Base-by-base conservation (phyloP, 2,797 vertebrate species). In the Atherinosoma microstoma region DNA sequence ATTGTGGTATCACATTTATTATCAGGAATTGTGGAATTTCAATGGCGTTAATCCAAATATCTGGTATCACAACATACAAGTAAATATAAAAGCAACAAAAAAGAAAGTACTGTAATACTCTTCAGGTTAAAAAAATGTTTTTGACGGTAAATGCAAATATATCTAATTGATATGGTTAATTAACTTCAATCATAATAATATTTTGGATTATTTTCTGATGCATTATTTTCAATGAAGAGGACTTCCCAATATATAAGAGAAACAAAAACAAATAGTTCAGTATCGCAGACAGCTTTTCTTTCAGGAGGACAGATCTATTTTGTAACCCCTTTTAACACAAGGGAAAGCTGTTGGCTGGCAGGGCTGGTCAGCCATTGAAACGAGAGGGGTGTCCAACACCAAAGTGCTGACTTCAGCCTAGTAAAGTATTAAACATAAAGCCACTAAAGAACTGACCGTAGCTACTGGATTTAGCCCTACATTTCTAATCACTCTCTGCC, bases 391-490 rank as follows among this genome's bases (percentile, higher is more conserved):
- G 58, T 69, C 66, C 49, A 74, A 83, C 67, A 79, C 29, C 56
- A 77, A 89, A 91, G 76, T 84, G 84, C 89, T 89, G 87, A 90
- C 83, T 80, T 80, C 78, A 84, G 86, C 73, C 61, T 58, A 57
- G 80, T 76, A 12, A 85, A 78, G 82, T 71, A 87, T 89, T 87
- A 84, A 85, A 88, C 76, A 90, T 85, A 90, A 91, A 91, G 79
- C 87, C 80, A 75, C 61, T 72, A 66, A 84, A 92, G 75, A 76
- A 73, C 76, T 2, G 36, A 75, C 67, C 78, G 51, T 27, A 86
- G 84, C 77, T 78, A 67, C 70, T 80, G 86, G 86, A 89, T 90
- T 93, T 82, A 84, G 63, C 71, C 53, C 32, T 64, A 73, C 71
- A 64, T 75, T 83, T 85, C 78, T 86, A 87, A 91, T 89, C 87